A percentile compares a stretch with the other conserved stretches of the same genome.
These are phyloP conservation scores for Neostethus bicornis DNA, from an alignment of 2,797 vertebrate genomes.

Conservation along the genomic window DNA sequence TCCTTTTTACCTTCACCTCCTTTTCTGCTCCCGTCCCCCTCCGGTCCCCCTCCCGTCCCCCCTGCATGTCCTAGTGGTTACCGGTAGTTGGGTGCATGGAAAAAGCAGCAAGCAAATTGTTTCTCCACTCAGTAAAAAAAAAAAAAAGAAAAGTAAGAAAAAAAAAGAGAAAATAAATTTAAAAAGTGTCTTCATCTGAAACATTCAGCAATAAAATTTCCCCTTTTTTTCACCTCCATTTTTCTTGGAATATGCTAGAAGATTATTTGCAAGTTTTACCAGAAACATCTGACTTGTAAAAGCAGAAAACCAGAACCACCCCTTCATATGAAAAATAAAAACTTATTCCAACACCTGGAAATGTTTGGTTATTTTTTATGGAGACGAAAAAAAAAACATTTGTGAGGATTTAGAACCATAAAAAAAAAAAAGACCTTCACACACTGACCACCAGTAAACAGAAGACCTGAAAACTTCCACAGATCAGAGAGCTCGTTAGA, in stretches of 20 bases:
- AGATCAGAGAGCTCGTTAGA: no score
- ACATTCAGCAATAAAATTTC: conserved; percentile 98
- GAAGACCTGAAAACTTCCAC: no score
- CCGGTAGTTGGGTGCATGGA: conserved; percentile 99
- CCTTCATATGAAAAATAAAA: conserved; percentile 87
- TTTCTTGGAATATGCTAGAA: conserved; percentile 92
- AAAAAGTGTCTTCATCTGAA: conserved; percentile 88
- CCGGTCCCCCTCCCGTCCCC: conserved; percentile 59
- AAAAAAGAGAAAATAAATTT: conserved; percentile 46
- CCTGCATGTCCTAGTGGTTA: conserved; percentile 98
- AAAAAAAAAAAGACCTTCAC: not conserved
- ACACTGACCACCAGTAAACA: no score
- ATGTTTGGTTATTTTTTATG: conserved; percentile 70
- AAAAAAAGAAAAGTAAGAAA: conserved; percentile 11
- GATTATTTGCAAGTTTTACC: conserved; percentile 93
- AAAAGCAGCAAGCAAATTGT: conserved; percentile 95
- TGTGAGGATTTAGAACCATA: not conserved
- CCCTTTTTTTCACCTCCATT: conserved; percentile 82
- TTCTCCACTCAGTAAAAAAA: conserved; percentile 87
- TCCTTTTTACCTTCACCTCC: conserved; percentile 43
- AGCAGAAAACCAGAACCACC: conserved; percentile 81
- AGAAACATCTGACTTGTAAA: conserved; percentile 87
- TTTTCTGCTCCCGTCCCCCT: conserved; percentile 18
- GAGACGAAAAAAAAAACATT: not conserved
- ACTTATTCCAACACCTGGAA: conserved; percentile 85